Conservation (phyloP, 2,113 vertebrate genomes). For the Scopus umbretta region DNA sequence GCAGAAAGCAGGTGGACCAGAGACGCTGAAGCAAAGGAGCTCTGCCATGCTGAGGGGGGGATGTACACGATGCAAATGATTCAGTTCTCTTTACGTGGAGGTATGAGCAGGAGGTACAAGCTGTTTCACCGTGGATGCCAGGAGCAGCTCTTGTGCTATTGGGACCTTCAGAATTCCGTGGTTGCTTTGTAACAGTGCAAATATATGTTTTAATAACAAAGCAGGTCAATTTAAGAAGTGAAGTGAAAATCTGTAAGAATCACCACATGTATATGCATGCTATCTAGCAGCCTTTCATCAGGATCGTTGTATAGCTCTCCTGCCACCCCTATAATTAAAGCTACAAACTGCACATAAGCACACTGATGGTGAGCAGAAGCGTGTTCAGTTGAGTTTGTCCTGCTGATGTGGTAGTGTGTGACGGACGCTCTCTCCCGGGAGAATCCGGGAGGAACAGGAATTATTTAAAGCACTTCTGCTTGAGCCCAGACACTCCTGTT, state of each 20-base stretch:
- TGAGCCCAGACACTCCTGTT: background rate
- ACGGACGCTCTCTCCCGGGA: background rate
- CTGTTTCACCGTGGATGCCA: background rate
- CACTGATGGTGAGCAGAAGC: background rate
- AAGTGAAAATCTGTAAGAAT: background rate
- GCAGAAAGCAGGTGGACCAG: background rate
- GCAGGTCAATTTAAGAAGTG: background rate
- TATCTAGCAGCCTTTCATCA: background rate
- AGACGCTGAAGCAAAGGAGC: background rate
- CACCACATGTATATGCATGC: background rate
- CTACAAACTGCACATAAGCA: background rate
- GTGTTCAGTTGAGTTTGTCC: no score
- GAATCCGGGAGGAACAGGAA: background rate
- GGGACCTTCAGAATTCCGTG: background rate
- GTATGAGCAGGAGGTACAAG: background rate
- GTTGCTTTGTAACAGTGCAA: background rate
- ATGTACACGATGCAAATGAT: no score
- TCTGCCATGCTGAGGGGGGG: accelerated
- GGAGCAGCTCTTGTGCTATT: background rate
- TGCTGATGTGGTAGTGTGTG: background rate
- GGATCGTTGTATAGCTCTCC: background rate
- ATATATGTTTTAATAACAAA: background rate
- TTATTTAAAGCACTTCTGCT: background rate
- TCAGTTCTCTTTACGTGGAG: accelerated
- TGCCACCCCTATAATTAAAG: background rate